Percentiles rank a stretch among this genome's conserved stretches.
Conservation (phyloP, 2,113 vertebrate genomes). For the Rhodinocichla rosea region DNA sequence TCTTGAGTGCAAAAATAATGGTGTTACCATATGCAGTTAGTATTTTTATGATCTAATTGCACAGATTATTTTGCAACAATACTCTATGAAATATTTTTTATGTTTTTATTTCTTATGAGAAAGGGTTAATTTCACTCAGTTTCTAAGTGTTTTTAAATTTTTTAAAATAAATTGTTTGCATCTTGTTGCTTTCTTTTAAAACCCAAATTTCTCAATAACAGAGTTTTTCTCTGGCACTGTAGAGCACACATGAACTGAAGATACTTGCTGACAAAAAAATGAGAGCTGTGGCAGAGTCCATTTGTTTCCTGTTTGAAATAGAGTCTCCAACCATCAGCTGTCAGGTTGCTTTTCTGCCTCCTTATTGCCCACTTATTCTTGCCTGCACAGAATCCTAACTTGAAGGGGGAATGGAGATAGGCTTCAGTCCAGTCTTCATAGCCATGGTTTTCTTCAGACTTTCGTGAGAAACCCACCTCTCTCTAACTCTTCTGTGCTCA, state of each 20-base stretch:
- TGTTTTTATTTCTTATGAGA: not conserved
- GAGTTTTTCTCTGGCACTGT: not conserved
- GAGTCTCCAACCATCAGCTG: not conserved
- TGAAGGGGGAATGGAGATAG: not conserved
- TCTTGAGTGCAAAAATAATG: not conserved
- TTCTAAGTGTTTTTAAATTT: not conserved
- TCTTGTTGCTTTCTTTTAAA: not conserved
- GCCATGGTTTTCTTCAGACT: not conserved
- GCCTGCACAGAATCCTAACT: not conserved
- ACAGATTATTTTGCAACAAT: not conserved
- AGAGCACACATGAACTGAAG: not conserved
- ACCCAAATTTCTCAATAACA: not conserved
- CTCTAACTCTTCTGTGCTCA: not conserved
- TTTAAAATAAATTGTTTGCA: not conserved
- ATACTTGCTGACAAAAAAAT: not conserved
- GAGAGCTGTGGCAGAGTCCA: not conserved
- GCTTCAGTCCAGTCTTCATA: not conserved
- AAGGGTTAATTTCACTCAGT: not conserved
- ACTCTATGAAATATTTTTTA: not conserved
- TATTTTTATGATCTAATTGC: not conserved
- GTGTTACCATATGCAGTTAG: not conserved
- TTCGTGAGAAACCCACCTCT: not conserved
- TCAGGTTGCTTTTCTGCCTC: not conserved
- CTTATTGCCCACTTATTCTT: not conserved
- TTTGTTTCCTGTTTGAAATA: not conserved